Evolutionary conservation across 2,888 invertebrate genomes (phyloP), one percentile per base, ranked within the genome.

Genomic region (Hypomecis atomaria): DNA sequence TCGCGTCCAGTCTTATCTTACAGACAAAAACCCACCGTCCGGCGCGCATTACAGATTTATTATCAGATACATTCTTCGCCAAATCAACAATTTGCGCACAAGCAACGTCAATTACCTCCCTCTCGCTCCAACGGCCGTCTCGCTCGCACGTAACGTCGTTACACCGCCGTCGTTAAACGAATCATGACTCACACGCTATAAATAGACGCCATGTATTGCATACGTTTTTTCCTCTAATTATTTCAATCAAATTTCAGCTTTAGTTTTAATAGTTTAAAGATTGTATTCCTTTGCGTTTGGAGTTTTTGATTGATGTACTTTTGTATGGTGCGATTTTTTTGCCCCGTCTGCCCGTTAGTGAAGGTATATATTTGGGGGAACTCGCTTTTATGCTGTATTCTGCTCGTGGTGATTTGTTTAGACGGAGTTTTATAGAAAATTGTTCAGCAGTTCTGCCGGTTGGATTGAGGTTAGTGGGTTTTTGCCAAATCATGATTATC

Each of bases 161-260:
- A 64, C 47, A n/a, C 44, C 57, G 42, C 48, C 66, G 59, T 38
- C 66, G 69, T 66, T 65, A 34, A 58, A 62, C 58, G 58, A 53
- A 61, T 57, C 38, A 10, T 68, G 67, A 69, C 53, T 71, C 68
- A 69, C 43, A 34, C 13, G 49, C 62, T 63, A 58, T 54, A 66
- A 40, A 66, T 70, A 70, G 50, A n/a, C 36, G 10, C 40, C n/a
- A 45, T 40, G 52, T 50, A 48, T 45, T 44, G 9, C 42, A 53
- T 56, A 38, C 54, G 23, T 37, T 34, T 10, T 63, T 65, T 63
- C 65, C 59, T 65, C 43, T 55, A 9, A 6, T 6, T 8, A 2
- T 49, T 56, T 45, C 56, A 64, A 40, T 45, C 13, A n/a, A 65
- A 37, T 50, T 40, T 65, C 57, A 58, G 13, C 58, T 59, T 33